phyloP scores from a whole-genome alignment of 2,888 invertebrate species.

The Xylota sylvarum region DNA sequence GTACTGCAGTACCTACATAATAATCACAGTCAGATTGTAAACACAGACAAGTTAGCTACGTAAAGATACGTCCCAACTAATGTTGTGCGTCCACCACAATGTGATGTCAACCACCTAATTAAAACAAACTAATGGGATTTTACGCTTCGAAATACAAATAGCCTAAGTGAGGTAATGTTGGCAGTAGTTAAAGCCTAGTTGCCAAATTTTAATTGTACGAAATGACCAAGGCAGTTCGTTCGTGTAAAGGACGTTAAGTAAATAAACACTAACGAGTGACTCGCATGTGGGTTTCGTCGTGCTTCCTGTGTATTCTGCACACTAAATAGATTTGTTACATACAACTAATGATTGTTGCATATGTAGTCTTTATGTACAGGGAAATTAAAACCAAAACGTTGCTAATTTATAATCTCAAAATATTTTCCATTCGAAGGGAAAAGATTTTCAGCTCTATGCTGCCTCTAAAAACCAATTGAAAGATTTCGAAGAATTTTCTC shows the following conservation, averaged over 20 bases:
- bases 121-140: conserved; percentile 68
- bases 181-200: conserved; percentile 19
- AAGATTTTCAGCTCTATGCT: too few relatives aligned
- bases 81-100: conserved; percentile 50
- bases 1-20: too few relatives aligned
- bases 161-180: conserved; percentile 47
- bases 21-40: background rate
- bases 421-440: too few relatives aligned
- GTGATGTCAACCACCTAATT: conserved; percentile 69
- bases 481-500: too few relatives aligned
- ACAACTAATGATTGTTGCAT: background rate
- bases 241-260: conserved; percentile 42
- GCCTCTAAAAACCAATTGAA: too few relatives aligned
- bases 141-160: conserved; percentile 54
- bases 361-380: too few relatives aligned
- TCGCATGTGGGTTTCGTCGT: conserved; percentile 3
- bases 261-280: conserved; percentile 30
- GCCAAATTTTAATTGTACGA: conserved; percentile 59
- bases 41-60: conserved; percentile 19
- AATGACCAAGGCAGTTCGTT: conserved; percentile 33
- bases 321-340: background rate
- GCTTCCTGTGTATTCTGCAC: background rate
- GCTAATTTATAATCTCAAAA: too few relatives aligned
- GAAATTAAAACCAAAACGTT: too few relatives aligned
- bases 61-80: conserved; percentile 53